Evolutionary conservation across 2,888 invertebrate genomes (phyloP), one percentile per base, ranked within the genome.

Genomic region (Ennomos erosarius): DNA sequence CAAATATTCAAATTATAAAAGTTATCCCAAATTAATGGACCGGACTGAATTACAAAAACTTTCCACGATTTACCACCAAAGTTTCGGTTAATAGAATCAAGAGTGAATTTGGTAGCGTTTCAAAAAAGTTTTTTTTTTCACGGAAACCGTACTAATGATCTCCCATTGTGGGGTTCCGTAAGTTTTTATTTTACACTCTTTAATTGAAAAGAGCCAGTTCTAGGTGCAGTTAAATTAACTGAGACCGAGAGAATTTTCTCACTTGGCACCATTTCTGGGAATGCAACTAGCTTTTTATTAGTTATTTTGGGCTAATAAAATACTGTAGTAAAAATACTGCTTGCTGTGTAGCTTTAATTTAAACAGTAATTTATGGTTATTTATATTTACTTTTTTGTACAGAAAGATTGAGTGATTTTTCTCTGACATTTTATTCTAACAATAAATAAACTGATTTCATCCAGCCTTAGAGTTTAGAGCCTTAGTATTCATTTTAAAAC

Each of bases 71-170:
- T 77, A 78, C 75, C 71, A 73, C 74, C 67, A 65, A 78, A 80
- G 73, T 78, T 73, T 66, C 69, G 70, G 74, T 75, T 77, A 78
- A 79, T 79, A 76, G 75, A 84, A 81, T 82, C 76, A 79, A 81
- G 78, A 79, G 81, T 78, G 72, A 82, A 83, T 84, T 84, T 82
- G 76, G 80, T 81, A 69, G 65, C 74, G 78, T 75, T 82, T 82
- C 76, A 78, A 75, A 76, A 80, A 82, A 75, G 71, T 78, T 78
- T 74, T 59, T 52, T 57, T 59, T 52, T 64, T 57, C 56, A 42
- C 55, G 50, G 65, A 53, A 58, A 62, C 60, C 66, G 67, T 66
- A 72, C 79, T 83, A 85, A 86, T 79, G 83, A 85, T 75, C 71
- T 51, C 72, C 55, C 74, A 81, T 84, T 84, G 83, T 84, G 72